phyloP scores from a whole-genome alignment of 2,888 invertebrate genomes.

The Cephalotes varians region DNA sequence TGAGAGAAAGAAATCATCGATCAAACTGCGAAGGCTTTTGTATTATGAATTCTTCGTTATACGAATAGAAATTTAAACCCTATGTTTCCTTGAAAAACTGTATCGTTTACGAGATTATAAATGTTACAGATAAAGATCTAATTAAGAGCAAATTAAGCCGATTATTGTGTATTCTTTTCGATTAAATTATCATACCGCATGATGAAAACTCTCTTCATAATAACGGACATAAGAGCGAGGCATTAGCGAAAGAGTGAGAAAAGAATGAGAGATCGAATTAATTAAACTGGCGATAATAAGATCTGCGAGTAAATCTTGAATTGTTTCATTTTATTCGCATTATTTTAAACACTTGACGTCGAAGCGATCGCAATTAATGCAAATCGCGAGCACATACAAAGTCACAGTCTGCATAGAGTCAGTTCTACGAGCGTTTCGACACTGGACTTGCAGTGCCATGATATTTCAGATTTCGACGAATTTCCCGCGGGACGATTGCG shows the following conservation, averaged over 20 bases:
- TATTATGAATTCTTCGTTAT: not conserved
- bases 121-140: not conserved
- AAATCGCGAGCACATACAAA: not conserved
- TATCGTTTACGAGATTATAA: not conserved
- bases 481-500: constrained; percentile 50
- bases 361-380: not conserved
- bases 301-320: not conserved
- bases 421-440: constrained; percentile 51
- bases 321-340: not conserved
- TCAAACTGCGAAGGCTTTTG: not conserved
- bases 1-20: not conserved
- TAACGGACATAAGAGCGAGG: not conserved
- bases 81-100: not conserved
- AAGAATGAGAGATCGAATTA: constrained; percentile 6
- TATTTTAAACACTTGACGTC: not conserved
- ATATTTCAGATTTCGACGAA: constrained; percentile 36
- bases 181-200: constrained; percentile 11
- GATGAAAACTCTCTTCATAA: not conserved
- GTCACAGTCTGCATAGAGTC: constrained; percentile 28
- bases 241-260: not conserved
- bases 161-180: constrained; percentile 18
- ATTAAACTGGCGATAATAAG: constrained; percentile 28
- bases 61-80: not conserved
- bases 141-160: not conserved
- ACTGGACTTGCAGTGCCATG: constrained; percentile 41